Evolutionary conservation across 2,888 invertebrate genomes (phyloP).

Genomic region (Aphidius colemani): DNA sequence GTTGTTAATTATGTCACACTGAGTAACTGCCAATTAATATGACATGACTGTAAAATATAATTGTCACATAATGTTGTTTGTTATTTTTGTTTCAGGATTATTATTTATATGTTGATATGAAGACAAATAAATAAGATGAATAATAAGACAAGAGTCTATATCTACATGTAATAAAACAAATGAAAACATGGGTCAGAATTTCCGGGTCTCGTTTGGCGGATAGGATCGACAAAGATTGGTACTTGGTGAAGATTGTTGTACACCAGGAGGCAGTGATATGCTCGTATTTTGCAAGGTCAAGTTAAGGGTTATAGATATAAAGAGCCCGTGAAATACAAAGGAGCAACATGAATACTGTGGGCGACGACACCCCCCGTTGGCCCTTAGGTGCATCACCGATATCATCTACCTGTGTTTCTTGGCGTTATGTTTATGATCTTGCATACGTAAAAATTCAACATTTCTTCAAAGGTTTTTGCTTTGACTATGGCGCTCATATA

Average conservation of each 20-base stretch:
- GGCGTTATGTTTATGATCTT: conserved; percentile 54
- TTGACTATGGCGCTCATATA: conserved; percentile 4
- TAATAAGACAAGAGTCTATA: too few relatives aligned
- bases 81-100: not conserved
- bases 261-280: conserved; percentile 11
- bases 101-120: too few relatives aligned
- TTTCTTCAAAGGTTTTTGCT: conserved; percentile 20
- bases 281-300: conserved; percentile 10
- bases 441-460: conserved; percentile 45
- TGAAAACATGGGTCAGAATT: not conserved
- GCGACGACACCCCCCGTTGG: conserved; percentile 49
- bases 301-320: conserved; percentile 21
- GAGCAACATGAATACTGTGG: conserved; percentile 42
- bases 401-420: conserved; percentile 57
- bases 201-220: conserved; percentile 12
- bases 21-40: not conserved
- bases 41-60: too few relatives aligned
- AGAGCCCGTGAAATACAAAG: conserved; percentile 24
- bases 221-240: conserved; percentile 19
- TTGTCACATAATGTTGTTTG: too few relatives aligned
- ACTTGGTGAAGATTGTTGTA: conserved; percentile 1
- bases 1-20: not conserved
- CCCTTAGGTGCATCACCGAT: conserved; percentile 55
- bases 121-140: too few relatives aligned
- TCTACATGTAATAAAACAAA: too few relatives aligned